Percentiles rank a stretch among this genome's conserved stretches.
phyloP scores from a whole-genome alignment of 2,113 vertebrate genomes.

The Ceratotherium simum region DNA sequence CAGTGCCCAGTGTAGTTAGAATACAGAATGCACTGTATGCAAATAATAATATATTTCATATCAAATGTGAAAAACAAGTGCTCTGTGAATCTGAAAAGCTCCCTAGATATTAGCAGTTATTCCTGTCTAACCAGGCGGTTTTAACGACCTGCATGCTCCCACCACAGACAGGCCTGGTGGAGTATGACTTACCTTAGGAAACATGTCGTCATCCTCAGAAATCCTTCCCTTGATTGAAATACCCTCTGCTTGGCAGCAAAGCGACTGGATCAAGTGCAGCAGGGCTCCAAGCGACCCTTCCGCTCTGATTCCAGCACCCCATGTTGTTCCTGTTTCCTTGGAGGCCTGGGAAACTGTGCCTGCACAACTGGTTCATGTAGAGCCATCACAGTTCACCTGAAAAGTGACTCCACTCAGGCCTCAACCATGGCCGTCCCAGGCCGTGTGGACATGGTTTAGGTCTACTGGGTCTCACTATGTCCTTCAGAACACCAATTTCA shows the following conservation, averaged over 20 bases:
- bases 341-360: background rate
- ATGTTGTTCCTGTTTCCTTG: background rate
- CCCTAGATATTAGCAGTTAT: background rate
- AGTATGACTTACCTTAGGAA: background rate
- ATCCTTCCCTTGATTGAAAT: background rate
- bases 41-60: background rate
- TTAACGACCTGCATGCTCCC: background rate
- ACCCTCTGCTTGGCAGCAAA: background rate
- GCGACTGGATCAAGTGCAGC: background rate
- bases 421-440: background rate
- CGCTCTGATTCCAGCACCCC: background rate
- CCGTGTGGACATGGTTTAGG: no score
- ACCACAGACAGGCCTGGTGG: background rate
- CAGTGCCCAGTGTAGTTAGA: background rate
- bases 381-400: background rate
- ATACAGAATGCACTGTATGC: background rate
- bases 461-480: background rate
- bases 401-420: background rate
- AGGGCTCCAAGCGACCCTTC: background rate
- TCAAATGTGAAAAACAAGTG: background rate
- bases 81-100: background rate
- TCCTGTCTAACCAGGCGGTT: background rate
- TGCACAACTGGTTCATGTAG: fast-evolving
- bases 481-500: background rate
- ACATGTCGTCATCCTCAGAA: background rate